Base-by-base conservation (phyloP, 2,888 invertebrate genomes). In the Drosophila robusta region DNA sequence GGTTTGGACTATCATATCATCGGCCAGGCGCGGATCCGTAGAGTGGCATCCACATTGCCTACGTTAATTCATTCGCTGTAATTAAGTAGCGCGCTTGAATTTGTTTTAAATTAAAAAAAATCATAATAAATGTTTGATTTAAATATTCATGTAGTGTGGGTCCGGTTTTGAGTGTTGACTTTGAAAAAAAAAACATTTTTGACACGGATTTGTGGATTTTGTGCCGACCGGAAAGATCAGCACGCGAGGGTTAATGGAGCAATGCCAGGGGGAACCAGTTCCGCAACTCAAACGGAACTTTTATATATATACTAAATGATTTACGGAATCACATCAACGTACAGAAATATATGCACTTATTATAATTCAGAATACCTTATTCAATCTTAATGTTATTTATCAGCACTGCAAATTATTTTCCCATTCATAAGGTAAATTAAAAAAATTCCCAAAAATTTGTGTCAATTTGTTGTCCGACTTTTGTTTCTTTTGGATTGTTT, bases 71-170 rank as follows among this genome's bases (percentile, higher is more conserved):
- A 80, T 49, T 54, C 54, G 57, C 67, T 62, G 71, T 72, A 87
- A 87, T 83, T 87, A 87, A 76, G 71, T 70, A 64, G 64, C 76
- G 71, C 69, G 63, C 68, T 71, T 65, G 57, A 80, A 68, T 77
- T 71, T 58, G 63, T 56, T 64, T 60, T 44, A 58, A 50, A 73
- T 69, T 62, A 78, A 64, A 36, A 46, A 9, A 39, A 54, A 64
- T 58, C 14, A 45, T 32, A 45, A 55, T 50, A n/a, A 68, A 18
- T 38, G 36, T 46, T 38, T 29, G 45, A 9, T 64, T 70, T 74
- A 51, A 76, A 65, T 85, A 82, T 83, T 76, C 76, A 87, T 72
- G 72, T 67, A 51, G 36, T 57, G 46, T 22, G 57, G 68, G 67
- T 87, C 84, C 81, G 81, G 77, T 77, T 74, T 66, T 36, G 45